Evolutionary conservation across 2,797 vertebrate genomes (phyloP).

Genomic region (Mus spretus): DNA sequence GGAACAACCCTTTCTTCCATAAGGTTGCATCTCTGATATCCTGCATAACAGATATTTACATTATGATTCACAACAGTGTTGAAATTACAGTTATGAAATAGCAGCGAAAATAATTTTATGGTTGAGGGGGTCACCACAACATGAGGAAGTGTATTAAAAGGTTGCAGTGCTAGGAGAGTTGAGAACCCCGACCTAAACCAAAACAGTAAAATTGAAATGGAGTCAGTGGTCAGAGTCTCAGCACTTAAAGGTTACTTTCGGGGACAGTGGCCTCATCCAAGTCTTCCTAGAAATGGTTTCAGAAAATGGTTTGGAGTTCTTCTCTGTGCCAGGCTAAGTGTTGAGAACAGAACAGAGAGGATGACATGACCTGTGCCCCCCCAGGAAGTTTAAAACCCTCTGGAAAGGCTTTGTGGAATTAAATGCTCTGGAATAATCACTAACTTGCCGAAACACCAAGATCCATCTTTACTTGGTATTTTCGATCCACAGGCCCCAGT

Average conservation of each 20-base stretch:
- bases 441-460: slow-evolving; percentile 82
- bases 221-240: neutral
- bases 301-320: neutral
- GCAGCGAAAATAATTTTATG: neutral
- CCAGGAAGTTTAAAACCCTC: slow-evolving; percentile 61
- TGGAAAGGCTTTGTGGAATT: slow-evolving; percentile 64
- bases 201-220: slow-evolving; percentile 13
- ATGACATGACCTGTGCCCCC: slow-evolving; percentile 53
- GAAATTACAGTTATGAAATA: neutral
- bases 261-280: neutral
- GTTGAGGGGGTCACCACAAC: too few relatives aligned
- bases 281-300: neutral
- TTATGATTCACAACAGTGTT: neutral
- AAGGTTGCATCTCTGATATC: neutral
- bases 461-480: slow-evolving; percentile 86
- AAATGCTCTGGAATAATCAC: slow-evolving; percentile 77
- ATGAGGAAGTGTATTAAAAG: neutral
- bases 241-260: neutral
- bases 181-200: neutral
- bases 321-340: neutral
- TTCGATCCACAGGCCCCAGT: slow-evolving; percentile 87
- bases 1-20: neutral
- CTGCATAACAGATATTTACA: neutral
- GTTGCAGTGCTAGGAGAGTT: too few relatives aligned
- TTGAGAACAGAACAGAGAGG: slow-evolving; percentile 11